Evolutionary conservation across 2,113 vertebrate genomes (phyloP).

Genomic region (Coreoperca whiteheadi): DNA sequence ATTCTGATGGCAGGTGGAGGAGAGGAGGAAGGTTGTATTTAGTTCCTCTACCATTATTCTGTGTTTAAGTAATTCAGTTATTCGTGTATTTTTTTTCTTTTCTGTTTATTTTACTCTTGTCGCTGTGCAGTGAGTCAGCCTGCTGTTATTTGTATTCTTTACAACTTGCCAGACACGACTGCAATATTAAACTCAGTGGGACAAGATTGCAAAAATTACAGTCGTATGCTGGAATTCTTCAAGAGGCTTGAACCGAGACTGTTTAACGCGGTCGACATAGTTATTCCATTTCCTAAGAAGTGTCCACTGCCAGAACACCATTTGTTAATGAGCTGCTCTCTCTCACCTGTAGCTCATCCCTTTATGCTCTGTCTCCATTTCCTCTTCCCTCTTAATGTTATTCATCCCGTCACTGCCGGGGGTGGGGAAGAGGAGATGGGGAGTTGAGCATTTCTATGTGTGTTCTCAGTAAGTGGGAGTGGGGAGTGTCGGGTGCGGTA

Average conservation of each 20-base stretch:
- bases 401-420: constrained; percentile 41
- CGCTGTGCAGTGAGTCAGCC: constrained; percentile 23
- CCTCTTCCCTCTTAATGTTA: constrained; percentile 34
- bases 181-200: constrained; percentile 43
- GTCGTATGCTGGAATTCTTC: constrained; percentile 24
- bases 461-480: constrained; percentile 75
- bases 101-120: constrained; percentile 4
- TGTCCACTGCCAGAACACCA: constrained; percentile 24
- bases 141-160: constrained; percentile 42
- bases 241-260: constrained; percentile 21
- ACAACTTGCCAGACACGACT: constrained; percentile 22
- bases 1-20: constrained; percentile 14
- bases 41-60: neutral
- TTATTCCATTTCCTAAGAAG: constrained; percentile 25
- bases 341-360: constrained; percentile 65
- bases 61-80: constrained; percentile 12
- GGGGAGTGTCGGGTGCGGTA: constrained; percentile 80
- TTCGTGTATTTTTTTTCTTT: constrained; percentile 6
- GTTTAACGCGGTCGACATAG: neutral
- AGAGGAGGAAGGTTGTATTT: neutral
- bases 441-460: constrained; percentile 64
- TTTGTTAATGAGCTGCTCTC: constrained; percentile 58
- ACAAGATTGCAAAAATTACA: constrained; percentile 35
- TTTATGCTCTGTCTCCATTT: constrained; percentile 39
- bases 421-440: constrained; percentile 53